Conservation (phyloP, 2,888 invertebrate genomes). For the Unio delphinus region DNA sequence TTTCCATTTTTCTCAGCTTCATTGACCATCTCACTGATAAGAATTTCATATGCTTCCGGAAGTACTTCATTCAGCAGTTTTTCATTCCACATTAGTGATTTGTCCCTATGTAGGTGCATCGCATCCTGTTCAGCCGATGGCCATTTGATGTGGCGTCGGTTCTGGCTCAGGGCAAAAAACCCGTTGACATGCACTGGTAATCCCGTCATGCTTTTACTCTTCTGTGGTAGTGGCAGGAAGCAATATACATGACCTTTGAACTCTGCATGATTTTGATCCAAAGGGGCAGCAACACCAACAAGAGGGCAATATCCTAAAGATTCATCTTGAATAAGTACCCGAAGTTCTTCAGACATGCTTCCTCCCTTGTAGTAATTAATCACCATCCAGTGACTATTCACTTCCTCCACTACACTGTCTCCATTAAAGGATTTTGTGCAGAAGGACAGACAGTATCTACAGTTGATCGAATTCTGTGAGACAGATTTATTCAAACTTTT, state of each 20-base stretch:
- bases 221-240: constrained; percentile 24
- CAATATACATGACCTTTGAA: constrained; percentile 23
- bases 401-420: no score
- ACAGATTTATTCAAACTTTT: no score
- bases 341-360: constrained; percentile 21
- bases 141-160: constrained; percentile 18
- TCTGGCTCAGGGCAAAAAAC: constrained; percentile 21
- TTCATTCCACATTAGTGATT: constrained; percentile 20
- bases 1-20: constrained; percentile 3
- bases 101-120: constrained; percentile 10
- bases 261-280: constrained; percentile 1
- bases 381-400: constrained; percentile 23
- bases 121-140: constrained; percentile 13
- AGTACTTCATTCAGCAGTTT: constrained; percentile 13
- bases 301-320: constrained; percentile 18
- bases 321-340: not conserved
- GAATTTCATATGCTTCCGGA: constrained; percentile 14
- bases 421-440: no score
- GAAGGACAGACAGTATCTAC: no score
- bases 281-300: constrained; percentile 18
- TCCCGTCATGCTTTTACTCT: constrained; percentile 10
- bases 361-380: constrained; percentile 25
- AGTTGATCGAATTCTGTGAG: no score
- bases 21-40: constrained; percentile 8
- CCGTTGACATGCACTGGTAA: constrained; percentile 24